Base-by-base conservation (phyloP, 2,113 vertebrate species). In the Serinus canaria region DNA sequence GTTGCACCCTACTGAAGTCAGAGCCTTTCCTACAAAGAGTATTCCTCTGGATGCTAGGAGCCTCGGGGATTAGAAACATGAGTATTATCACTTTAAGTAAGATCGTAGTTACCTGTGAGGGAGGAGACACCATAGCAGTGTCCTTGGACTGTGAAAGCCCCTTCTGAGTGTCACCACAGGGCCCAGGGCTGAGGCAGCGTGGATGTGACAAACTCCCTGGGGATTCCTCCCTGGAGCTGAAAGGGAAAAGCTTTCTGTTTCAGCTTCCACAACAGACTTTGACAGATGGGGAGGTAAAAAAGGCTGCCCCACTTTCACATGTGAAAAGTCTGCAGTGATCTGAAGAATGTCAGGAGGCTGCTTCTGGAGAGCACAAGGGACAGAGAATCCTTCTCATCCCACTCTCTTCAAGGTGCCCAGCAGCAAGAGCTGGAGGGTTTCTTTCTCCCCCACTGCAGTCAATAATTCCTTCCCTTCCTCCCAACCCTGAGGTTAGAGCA, bases 151-250 rank as follows among this genome's bases (percentile, higher is more conserved):
- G 37, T 44, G 53, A 70, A 53, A 91, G 10, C 5, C 37, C 18
- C 31, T 56, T 23, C 37, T 49, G n/a, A 82, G 30, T 24, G 39
- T 25, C 17, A 10, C 0, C 1, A 10, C 15, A 78, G 47, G 78
- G 19, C 8, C 41, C 39, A 15, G 25, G 69, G 22, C 24, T 84
- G 69, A 73, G 56, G 12, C 47, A 52, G 31, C 33, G 39, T 79
- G n/a, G 44, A 75, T 56, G 49, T 27, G 31, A 13, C 49, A 76
- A 18, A 27, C 30, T 90, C 74, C 21, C 30, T 13, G 23, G 24
- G 31, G 17, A 39, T 2, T 2, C 10, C 35, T 85, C 28, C 0
- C 0, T 21, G 25, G 4, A 67, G 7, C 31, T 69, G 60, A 69
- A n/a, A 35, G 33, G 46, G 41, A 69, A 84, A 68, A 90, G 11